phyloP scores from a whole-genome alignment of 2,113 vertebrate genomes.

The Hippopotamus amphibius region DNA sequence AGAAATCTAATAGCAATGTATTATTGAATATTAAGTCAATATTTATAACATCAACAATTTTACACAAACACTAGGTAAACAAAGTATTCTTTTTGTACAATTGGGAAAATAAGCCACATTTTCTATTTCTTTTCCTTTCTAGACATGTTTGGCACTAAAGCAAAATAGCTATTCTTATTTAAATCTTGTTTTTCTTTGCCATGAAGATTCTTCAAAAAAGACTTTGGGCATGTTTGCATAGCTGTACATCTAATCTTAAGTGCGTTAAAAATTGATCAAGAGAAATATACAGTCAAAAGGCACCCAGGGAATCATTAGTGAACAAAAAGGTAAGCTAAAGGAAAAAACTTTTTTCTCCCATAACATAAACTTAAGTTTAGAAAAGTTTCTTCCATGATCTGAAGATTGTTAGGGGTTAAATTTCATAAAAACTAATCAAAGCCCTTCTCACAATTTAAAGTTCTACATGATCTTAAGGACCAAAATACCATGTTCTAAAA shows the following conservation, averaged over 20 bases:
- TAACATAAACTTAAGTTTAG: background rate
- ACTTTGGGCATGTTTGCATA: slow-evolving; percentile 19
- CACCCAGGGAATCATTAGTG: background rate
- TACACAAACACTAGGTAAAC: slow-evolving; percentile 29
- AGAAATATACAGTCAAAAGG: background rate
- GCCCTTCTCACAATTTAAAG: background rate
- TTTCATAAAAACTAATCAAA: slow-evolving; percentile 43
- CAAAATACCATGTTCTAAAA: slow-evolving; percentile 35
- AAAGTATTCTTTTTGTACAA: slow-evolving; percentile 40
- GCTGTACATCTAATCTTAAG: background rate
- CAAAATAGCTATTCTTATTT: slow-evolving; percentile 51
- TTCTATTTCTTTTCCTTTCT: background rate
- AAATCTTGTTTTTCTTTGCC: slow-evolving; percentile 21
- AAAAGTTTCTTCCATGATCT: slow-evolving; percentile 42
- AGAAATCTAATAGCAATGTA: background rate
- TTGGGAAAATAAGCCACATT: slow-evolving; percentile 19
- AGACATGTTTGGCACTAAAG: background rate
- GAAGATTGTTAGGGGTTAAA: background rate
- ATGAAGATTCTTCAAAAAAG: slow-evolving; percentile 4
- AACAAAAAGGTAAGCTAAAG: slow-evolving; percentile 41
- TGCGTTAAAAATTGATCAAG: background rate
- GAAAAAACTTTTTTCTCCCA: background rate
- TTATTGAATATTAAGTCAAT: slow-evolving; percentile 27
- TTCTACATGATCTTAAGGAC: background rate
- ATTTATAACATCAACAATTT: slow-evolving; percentile 44